phyloP scores from a whole-genome alignment of 2,888 invertebrate species.

The Euplagia quadripunctaria region DNA sequence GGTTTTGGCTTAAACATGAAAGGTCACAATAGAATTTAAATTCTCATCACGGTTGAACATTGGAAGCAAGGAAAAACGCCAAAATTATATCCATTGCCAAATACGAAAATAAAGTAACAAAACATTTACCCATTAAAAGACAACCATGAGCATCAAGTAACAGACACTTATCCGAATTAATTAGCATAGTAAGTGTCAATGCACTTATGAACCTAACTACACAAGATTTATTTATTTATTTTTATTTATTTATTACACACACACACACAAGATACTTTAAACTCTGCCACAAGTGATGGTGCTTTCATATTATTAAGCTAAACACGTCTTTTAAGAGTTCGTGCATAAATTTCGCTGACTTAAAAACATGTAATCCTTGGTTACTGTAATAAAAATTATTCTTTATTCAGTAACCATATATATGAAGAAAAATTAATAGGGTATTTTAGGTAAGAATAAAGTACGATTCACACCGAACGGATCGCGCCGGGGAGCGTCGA shows the following conservation, averaged over 20 bases:
- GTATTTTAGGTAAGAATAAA: too few relatives aligned
- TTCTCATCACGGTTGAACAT: slow-evolving; percentile 38
- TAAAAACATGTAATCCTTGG: too few relatives aligned
- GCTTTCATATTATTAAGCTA: background rate
- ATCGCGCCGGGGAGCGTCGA: too few relatives aligned
- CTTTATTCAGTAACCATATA: too few relatives aligned
- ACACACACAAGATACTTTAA: background rate
- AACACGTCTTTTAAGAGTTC: background rate
- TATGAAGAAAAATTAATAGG: too few relatives aligned
- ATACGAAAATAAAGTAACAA: background rate
- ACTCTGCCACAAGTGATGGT: background rate
- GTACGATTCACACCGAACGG: too few relatives aligned
- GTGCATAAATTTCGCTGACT: background rate
- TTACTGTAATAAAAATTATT: too few relatives aligned
- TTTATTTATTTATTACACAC: too few relatives aligned
- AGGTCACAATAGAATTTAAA: slow-evolving; percentile 23
- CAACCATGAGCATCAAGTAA: background rate
- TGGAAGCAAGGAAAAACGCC: slow-evolving; percentile 37
- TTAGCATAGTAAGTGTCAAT: background rate
- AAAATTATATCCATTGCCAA: slow-evolving; percentile 18
- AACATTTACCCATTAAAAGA: slow-evolving; percentile 9
- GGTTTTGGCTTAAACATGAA: slow-evolving; percentile 7
- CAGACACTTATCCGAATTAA: background rate
- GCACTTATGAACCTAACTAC: background rate
- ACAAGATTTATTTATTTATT: too few relatives aligned